Conservation (phyloP, 2,113 vertebrate genomes). For the Rhadina sibilatrix region DNA sequence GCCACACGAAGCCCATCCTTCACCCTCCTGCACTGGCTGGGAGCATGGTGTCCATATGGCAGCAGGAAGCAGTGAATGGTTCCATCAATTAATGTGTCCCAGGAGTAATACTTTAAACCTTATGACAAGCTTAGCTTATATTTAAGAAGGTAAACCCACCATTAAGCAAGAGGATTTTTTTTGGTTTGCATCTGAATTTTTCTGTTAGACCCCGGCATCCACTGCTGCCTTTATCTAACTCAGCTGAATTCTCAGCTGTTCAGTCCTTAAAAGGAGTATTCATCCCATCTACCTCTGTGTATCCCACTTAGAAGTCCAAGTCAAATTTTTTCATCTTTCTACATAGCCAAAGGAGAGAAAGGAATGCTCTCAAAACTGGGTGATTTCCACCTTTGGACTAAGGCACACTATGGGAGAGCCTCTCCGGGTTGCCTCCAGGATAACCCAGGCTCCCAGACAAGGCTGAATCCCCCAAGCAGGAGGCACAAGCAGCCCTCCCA, state of each 20-base stretch:
- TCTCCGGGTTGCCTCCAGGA: background rate
- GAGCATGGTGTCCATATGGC: background rate
- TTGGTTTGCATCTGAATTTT: background rate
- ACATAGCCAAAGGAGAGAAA: background rate
- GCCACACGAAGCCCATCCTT: background rate
- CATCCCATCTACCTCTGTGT: background rate
- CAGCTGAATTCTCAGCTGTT: background rate
- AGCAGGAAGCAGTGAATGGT: background rate
- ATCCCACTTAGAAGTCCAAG: background rate
- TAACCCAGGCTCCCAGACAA: background rate
- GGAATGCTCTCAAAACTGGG: background rate
- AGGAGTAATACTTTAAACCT: background rate
- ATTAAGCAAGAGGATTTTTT: background rate
- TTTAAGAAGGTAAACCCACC: background rate
- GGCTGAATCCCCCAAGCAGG: background rate
- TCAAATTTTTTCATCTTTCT: background rate
- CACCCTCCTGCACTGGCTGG: background rate
- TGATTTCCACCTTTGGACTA: background rate
- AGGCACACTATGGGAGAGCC: background rate
- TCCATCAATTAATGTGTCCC: background rate
- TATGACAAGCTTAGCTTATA: background rate
- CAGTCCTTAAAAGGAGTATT: background rate
- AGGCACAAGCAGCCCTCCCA: rapidly evolving
- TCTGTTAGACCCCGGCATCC: background rate
- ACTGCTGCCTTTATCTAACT: background rate